Evolutionary conservation across 2,888 invertebrate genomes (phyloP), one percentile per base, ranked within the genome.

Genomic region (Tigriopus californicus): DNA sequence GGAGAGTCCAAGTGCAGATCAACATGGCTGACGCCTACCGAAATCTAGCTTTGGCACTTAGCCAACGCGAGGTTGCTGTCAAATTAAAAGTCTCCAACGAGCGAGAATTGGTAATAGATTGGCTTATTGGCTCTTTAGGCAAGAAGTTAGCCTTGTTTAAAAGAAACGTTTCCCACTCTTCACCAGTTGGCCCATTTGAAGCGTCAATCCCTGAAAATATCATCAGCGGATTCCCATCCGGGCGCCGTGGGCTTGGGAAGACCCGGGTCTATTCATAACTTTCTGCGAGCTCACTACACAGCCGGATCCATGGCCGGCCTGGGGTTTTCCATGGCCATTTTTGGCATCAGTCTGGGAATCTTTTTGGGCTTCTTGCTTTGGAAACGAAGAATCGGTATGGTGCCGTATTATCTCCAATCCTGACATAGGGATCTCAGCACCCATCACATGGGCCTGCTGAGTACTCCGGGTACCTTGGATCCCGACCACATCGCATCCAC

Each of bases 271-370:
- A 33, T 33, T 33, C 47, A 47, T 20, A 20, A 62, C 12, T 64
- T 62, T 55, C 60, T 63, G 18, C 60, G 62, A 59, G 63, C 63
- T 4, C 61, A 61, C 15, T 64, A 64, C 61, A 64, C 64, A 5
- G 41, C 64, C 65, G 69, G 70, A 12, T 69, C 69, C 24, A 69
- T 70, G 63, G 70, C 68, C 11, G 70, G 69, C 13, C 63, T 70
- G 12, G 69, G 68, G n/a, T 65, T 70, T 56, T 68, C 69, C n/a
- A 69, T 69, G 70, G 68, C 68, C 42, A 67, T 69, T 54, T 61
- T 69, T 42, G 70, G 70, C 20, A 64, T 68, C 2, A 67, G 67
- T 53, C 63, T 69, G 41, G 70, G 69, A 40, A 65, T 69, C 42
- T 65, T 70, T 18, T 64, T 68, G 53, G 70, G 70, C 12, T 70